A percentile compares a stretch with the other conserved stretches of the same genome.
These are phyloP conservation scores for Brevimyrus niger DNA, from an alignment of 2,113 vertebrate genomes.

Conservation along the genomic window DNA sequence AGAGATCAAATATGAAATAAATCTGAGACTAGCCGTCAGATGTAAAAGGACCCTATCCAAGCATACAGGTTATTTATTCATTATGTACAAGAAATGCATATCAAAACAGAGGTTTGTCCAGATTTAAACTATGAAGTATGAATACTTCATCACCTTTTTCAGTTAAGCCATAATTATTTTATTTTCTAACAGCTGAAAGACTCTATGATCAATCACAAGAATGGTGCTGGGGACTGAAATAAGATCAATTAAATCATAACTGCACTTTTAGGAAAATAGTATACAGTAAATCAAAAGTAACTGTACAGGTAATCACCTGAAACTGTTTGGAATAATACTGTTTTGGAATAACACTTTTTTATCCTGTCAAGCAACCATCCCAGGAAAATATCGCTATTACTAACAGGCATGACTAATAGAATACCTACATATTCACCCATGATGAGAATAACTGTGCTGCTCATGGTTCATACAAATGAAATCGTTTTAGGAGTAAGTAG, in stretches of 20 bases:
- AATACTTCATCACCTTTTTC: neutral
- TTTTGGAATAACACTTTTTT: slow-evolving; percentile 39
- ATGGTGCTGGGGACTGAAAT: neutral
- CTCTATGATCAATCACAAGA: neutral
- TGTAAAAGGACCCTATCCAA: neutral
- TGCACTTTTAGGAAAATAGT: neutral
- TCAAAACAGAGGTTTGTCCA: neutral
- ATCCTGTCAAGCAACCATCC: slow-evolving; percentile 41
- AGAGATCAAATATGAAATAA: neutral
- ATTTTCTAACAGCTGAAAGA: neutral
- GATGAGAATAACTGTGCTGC: neutral
- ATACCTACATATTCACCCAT: neutral
- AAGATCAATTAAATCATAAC: neutral
- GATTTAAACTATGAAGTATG: neutral
- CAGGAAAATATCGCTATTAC: slow-evolving; percentile 42
- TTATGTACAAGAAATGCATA: no score
- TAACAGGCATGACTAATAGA: neutral
- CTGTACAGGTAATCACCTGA: no score
- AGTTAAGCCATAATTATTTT: neutral
- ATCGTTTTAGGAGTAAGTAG: neutral
- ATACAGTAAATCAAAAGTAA: neutral
- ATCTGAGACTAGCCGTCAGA: neutral
- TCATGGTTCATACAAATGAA: neutral
- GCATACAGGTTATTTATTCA: neutral
- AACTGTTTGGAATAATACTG: no score